Evolutionary conservation across 2,797 vertebrate species (phyloP), one percentile per base, ranked within the genome.

Genomic region (Squalus acanthias): DNA sequence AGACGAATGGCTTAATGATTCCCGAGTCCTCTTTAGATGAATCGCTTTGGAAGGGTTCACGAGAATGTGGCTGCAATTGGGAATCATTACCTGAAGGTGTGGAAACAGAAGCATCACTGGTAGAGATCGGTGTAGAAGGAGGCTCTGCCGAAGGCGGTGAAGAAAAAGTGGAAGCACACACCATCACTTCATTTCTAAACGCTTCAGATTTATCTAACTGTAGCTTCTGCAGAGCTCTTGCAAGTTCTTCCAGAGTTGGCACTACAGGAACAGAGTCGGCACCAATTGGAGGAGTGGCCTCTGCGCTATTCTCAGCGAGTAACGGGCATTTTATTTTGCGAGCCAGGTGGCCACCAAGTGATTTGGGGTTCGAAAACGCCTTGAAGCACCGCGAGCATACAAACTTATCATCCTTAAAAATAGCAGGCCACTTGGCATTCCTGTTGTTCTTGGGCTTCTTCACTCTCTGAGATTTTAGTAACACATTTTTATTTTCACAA

Each of bases 1-100:
- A 99, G 96, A 98, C 97, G 97, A 99, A 99, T 5, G 99, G 99
- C 97, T 99, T 99, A 67, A 98, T 98, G 96, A 97, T 97, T 91
- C 76, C 53, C 26, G 96, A 39, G 29, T n/a, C 46, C 53, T 96
- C 29, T 97, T 97, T 98, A 72, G 98, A 97, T 96, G 98, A 97
- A 69, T 98, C 97, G 97, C 97, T 97, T 60, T 97, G 96, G 96
- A 98, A 97, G 63, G 67, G 91, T 96, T 98, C 97, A 96, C 97
- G 97, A 97, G 97, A 97, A 96, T 97, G 97, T 97, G 97, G 97
- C 97, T 98, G 97, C 97, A 98, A 97, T 97, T 98, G 97, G 97
- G 97, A 96, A 97, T 97, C 97, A 96, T 97, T 97, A 96, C 96
- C 97, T 15, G 97, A 98, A 0, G 97, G 97, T 95, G 98, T 97